Evolutionary conservation across 1,140 invertebrate genomes (phyloP).

Genomic region (Dendrolimus punctatus): DNA sequence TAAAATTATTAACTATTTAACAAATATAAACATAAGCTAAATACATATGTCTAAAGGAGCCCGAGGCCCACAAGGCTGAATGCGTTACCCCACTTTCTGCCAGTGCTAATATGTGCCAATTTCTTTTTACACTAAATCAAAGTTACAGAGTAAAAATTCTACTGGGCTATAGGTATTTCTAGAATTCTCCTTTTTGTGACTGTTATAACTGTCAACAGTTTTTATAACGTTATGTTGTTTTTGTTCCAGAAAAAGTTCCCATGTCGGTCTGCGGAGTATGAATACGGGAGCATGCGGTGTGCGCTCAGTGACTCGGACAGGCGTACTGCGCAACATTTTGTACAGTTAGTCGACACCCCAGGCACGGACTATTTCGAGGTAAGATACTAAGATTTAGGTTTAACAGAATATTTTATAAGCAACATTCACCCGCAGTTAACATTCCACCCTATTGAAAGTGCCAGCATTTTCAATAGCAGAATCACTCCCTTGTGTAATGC

Average conservation of each 20-base stretch:
- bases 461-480: no score
- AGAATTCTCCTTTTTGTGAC: background rate
- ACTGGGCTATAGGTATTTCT: background rate
- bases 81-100: no score
- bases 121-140: conserved; percentile 1
- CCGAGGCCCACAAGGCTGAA: no score
- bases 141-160: background rate
- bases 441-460: no score
- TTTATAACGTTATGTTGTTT: conserved; percentile 2
- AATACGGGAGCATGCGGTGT: conserved; percentile 93
- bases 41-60: no score
- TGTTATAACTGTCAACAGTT: background rate
- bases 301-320: conserved; percentile 91
- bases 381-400: conserved; percentile 4
- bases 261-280: conserved; percentile 94
- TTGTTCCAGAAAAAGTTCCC: conserved; percentile 83
- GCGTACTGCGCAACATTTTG: conserved; percentile 85
- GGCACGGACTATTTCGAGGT: conserved; percentile 94
- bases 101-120: no score
- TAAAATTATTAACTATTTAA: no score
- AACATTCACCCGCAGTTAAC: no score
- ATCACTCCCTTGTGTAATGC: no score
- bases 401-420: background rate
- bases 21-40: no score
- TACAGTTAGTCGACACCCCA: conserved; percentile 89